Conservation (phyloP, 2,888 invertebrate species). For the Acronicta aceris region DNA sequence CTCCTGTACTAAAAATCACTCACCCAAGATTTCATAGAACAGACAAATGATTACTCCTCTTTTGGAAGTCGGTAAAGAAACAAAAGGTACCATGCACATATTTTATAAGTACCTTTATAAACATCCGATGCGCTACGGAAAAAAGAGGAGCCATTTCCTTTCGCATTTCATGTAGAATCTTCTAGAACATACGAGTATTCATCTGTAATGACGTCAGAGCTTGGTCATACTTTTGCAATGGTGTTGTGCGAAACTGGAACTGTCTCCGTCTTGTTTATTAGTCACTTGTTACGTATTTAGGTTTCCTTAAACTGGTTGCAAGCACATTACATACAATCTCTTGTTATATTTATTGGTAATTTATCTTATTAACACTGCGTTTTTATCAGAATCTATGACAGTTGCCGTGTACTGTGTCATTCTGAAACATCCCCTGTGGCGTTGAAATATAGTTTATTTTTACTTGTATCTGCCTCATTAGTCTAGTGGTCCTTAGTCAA, state of each 20-base stretch:
- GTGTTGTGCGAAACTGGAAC: constrained; percentile 30
- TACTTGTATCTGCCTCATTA: no score
- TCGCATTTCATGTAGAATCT: not conserved
- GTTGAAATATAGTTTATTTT: no score
- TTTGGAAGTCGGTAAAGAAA: no score
- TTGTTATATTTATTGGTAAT: constrained; percentile 7
- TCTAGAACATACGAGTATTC: constrained; percentile 6
- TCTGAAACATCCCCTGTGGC: no score
- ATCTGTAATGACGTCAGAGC: constrained; percentile 14
- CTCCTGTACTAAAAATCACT: no score
- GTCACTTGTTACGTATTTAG: constrained; percentile 38
- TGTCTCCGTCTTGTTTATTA: constrained; percentile 17
- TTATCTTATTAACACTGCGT: not conserved
- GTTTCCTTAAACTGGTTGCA: constrained; percentile 12
- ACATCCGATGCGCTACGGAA: not conserved
- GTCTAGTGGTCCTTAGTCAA: no score
- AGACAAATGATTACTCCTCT: no score
- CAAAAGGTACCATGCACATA: no score
- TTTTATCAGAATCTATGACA: no score
- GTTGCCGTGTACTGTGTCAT: no score
- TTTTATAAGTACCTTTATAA: no score
- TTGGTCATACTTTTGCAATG: constrained; percentile 26
- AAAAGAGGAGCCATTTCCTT: not conserved
- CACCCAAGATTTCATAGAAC: no score
- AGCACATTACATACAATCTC: not conserved